These are phyloP conservation scores for Megaceryle maxima DNA, from an alignment of 2,113 vertebrate genomes.

Conservation along the genomic window DNA sequence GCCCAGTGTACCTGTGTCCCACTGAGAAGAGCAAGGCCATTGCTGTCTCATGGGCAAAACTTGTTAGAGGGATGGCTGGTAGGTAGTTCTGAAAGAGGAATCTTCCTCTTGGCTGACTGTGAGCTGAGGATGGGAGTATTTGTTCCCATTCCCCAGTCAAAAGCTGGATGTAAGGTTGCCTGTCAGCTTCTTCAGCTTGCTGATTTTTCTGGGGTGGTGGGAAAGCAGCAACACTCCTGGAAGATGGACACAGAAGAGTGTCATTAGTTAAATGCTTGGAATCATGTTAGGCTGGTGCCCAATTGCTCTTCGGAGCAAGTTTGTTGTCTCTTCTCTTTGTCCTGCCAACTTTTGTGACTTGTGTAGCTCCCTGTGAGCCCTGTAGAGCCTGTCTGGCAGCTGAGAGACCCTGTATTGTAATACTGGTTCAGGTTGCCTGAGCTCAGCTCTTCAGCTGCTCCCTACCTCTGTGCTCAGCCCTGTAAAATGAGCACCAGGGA, in stretches of 20 bases:
- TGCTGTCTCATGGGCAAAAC: neutral
- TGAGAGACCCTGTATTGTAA: neutral
- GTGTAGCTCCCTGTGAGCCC: neutral
- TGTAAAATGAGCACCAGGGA: neutral
- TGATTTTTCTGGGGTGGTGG: neutral
- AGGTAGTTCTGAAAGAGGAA: neutral
- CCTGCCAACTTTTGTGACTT: neutral
- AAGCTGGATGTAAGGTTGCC: neutral
- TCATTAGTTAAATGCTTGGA: neutral
- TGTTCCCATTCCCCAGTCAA: neutral
- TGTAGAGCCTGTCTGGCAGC: neutral
- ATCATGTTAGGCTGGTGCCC: neutral
- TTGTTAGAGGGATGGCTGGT: neutral
- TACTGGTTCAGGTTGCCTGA: neutral
- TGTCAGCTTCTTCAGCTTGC: neutral
- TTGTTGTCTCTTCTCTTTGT: neutral
- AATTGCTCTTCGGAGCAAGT: neutral
- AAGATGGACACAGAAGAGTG: neutral
- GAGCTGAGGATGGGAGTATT: neutral
- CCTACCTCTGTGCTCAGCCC: neutral
- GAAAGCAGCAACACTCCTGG: neutral
- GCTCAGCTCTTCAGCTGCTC: neutral
- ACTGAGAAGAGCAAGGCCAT: neutral
- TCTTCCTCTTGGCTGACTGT: neutral
- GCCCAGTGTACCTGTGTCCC: fast-evolving